Conservation (phyloP, 2,797 vertebrate species). For the Eurystomus glaucurus region DNA sequence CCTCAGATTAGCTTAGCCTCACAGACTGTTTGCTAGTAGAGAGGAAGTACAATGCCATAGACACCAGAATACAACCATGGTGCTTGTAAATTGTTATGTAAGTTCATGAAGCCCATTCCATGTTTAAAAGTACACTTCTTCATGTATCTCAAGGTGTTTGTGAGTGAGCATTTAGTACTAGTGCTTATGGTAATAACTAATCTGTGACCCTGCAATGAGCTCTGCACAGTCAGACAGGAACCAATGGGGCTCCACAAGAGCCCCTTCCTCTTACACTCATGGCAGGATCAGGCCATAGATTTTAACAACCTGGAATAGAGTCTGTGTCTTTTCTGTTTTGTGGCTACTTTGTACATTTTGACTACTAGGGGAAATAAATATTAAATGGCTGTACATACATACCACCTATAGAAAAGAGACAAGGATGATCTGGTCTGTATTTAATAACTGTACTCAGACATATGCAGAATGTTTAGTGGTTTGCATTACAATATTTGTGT, state of each 20-base stretch:
- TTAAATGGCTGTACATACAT: not conserved
- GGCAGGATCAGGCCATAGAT: not conserved
- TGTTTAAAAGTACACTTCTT: not conserved
- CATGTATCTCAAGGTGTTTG: not conserved
- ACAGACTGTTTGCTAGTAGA: not conserved
- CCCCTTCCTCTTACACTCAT: not conserved
- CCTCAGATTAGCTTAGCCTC: too few species aligned
- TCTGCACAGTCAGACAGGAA: not conserved
- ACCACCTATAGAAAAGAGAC: not conserved
- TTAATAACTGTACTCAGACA: not conserved
- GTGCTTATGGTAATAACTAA: not conserved
- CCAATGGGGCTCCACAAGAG: not conserved
- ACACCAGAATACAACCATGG: not conserved
- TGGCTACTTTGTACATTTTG: not conserved
- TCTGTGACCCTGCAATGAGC: not conserved
- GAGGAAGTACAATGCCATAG: not conserved
- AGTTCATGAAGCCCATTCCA: rapidly evolving
- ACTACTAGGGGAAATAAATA: not conserved
- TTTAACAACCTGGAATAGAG: not conserved
- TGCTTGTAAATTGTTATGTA: not conserved
- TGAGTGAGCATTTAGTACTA: not conserved
- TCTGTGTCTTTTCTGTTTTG: not conserved
- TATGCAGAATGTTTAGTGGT: not conserved
- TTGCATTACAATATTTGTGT: conserved; percentile 60
- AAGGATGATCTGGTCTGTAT: not conserved